A percentile compares a stretch with the other conserved stretches of the same genome.
Evolutionary conservation across 2,888 invertebrate genomes (phyloP).

Genomic region (Melanostoma mellinum): DNA sequence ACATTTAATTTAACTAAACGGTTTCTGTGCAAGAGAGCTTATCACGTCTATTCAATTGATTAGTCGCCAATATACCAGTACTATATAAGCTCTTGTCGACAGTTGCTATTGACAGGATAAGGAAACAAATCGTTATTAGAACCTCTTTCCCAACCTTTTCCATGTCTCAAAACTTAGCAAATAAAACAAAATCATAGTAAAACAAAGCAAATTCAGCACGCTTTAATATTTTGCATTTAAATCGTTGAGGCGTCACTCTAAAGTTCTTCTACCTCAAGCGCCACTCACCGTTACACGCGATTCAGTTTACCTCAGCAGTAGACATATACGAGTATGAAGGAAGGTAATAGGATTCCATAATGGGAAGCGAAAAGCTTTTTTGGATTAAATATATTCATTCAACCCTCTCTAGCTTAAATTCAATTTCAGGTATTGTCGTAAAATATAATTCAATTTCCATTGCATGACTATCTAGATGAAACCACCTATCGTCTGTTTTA

Average conservation of each 20-base stretch:
- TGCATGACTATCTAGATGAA: slow-evolving; percentile 52
- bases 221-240: slow-evolving; percentile 46
- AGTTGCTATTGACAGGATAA: no score
- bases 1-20: no score
- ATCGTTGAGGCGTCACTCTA: slow-evolving; percentile 21
- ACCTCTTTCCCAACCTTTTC: no score
- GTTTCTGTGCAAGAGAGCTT: no score
- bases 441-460: slow-evolving; percentile 67
- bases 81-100: no score
- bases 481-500: not conserved
- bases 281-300: slow-evolving; percentile 38
- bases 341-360: slow-evolving; percentile 30
- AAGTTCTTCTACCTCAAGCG: not conserved
- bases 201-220: slow-evolving; percentile 27
- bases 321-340: not conserved
- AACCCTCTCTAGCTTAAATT: slow-evolving; percentile 49
- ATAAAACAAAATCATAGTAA: no score
- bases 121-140: no score
- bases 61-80: no score
- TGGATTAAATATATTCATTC: slow-evolving; percentile 49
- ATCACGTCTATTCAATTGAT: no score
- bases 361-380: slow-evolving; percentile 22
- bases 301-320: not conserved
- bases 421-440: slow-evolving; percentile 60
- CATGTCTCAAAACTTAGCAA: no score